These are phyloP conservation scores for Emydoidea blandingii DNA, from an alignment of 2,797 vertebrate species.

Conservation along the genomic window DNA sequence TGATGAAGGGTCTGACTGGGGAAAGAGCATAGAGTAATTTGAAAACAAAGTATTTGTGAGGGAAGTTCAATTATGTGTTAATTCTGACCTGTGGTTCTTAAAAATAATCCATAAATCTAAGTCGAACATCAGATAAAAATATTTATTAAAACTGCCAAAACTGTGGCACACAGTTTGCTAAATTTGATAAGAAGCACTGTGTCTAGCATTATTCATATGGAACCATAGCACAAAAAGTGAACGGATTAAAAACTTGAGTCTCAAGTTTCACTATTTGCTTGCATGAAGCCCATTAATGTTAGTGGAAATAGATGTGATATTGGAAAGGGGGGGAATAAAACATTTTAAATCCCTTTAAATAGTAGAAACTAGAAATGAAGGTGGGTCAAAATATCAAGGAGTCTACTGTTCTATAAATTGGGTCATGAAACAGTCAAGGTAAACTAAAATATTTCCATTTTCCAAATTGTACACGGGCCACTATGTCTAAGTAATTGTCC, in stretches of 20 bases:
- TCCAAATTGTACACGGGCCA: neutral
- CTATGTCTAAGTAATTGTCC: fast-evolving
- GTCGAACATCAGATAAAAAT: neutral
- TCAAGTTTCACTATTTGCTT: neutral
- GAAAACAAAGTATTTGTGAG: neutral
- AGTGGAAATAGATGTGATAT: neutral
- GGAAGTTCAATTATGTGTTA: neutral
- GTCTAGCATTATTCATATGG: neutral
- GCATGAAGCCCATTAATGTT: neutral
- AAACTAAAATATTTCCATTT: neutral
- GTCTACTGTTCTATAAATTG: neutral
- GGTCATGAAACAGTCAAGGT: neutral
- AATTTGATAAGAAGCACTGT: neutral
- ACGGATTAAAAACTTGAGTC: neutral
- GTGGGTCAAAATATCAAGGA: neutral
- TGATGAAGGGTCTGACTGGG: neutral
- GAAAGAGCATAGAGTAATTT: neutral
- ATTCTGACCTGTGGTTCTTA: neutral
- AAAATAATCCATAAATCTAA: neutral
- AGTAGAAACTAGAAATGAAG: neutral
- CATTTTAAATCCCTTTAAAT: neutral
- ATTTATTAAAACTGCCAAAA: neutral
- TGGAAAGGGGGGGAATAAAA: neutral
- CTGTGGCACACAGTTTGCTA: neutral
- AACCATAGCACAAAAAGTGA: neutral